Conservation (phyloP, 2,888 invertebrate genomes). For the Monochamus alternatus region DNA sequence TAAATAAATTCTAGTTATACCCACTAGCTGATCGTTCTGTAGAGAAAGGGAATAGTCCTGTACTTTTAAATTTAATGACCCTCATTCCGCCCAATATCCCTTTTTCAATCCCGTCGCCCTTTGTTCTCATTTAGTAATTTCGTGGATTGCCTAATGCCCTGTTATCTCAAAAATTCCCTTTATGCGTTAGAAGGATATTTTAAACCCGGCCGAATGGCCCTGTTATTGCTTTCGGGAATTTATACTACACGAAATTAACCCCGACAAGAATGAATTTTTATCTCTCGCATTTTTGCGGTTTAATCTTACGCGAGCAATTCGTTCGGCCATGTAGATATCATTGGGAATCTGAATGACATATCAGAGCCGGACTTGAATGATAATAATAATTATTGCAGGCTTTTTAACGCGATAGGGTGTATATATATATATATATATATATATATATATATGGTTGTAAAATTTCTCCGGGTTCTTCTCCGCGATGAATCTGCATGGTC, state of each 20-base stretch:
- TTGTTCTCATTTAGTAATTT: conserved; percentile 32
- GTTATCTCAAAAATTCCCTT: conserved; percentile 38
- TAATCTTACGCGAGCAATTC: too few species aligned
- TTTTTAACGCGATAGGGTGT: too few species aligned
- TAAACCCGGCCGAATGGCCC: conserved; percentile 10
- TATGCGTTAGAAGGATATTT: conserved; percentile 22
- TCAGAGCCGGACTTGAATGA: too few species aligned
- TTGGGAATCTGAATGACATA: too few species aligned
- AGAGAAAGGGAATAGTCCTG: conserved; percentile 15
- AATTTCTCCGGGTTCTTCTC: too few species aligned
- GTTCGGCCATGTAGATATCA: too few species aligned
- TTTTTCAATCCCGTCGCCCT: conserved; percentile 31
- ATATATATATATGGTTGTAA: too few species aligned
- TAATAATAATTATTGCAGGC: too few species aligned
- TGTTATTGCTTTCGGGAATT: conserved; percentile 26
- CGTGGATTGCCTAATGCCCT: conserved; percentile 37
- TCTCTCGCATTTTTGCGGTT: background rate
- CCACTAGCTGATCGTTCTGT: background rate
- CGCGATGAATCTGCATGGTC: too few species aligned
- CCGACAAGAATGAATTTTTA: conserved; percentile 26
- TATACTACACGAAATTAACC: conserved; percentile 20
- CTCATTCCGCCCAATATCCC: conserved; percentile 24
- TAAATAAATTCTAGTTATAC: background rate
- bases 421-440: too few species aligned
- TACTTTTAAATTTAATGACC: conserved; percentile 18